Evolutionary conservation across 2,888 invertebrate species (phyloP).

Genomic region (Tenthredo amoena): DNA sequence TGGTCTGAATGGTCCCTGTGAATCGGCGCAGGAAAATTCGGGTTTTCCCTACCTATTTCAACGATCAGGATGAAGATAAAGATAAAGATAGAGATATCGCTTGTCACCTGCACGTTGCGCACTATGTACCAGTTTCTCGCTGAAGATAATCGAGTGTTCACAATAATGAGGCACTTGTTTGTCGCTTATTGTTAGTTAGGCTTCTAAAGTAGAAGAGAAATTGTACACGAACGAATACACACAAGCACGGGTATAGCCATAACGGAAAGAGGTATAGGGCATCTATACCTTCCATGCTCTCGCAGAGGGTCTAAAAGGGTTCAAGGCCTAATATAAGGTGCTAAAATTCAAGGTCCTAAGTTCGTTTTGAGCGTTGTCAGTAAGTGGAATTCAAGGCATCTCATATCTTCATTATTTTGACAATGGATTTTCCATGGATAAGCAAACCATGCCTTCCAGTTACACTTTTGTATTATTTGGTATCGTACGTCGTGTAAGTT

Average conservation of each 20-base stretch:
- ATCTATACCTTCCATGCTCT: background rate
- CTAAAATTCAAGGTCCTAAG: background rate
- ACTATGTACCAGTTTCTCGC: background rate
- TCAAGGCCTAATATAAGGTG: background rate
- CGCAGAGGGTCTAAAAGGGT: background rate
- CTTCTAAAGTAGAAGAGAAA: background rate
- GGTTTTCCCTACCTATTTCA: background rate
- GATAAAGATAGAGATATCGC: background rate
- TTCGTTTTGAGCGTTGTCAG: background rate
- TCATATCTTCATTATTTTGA: background rate
- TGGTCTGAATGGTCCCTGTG: background rate
- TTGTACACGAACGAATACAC: background rate
- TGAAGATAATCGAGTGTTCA: background rate
- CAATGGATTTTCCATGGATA: background rate
- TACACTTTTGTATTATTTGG: background rate
- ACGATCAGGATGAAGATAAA: background rate
- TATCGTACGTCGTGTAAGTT: background rate
- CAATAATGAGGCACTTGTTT: background rate
- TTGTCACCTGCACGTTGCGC: background rate
- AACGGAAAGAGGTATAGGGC: background rate
- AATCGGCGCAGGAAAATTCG: slow-evolving; percentile 6
- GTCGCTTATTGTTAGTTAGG: slow-evolving; percentile 2
- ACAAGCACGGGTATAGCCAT: background rate
- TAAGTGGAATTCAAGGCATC: background rate
- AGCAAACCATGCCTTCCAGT: background rate